phyloP scores from a whole-genome alignment of 2,888 invertebrate genomes.

The Endotricha flammealis region DNA sequence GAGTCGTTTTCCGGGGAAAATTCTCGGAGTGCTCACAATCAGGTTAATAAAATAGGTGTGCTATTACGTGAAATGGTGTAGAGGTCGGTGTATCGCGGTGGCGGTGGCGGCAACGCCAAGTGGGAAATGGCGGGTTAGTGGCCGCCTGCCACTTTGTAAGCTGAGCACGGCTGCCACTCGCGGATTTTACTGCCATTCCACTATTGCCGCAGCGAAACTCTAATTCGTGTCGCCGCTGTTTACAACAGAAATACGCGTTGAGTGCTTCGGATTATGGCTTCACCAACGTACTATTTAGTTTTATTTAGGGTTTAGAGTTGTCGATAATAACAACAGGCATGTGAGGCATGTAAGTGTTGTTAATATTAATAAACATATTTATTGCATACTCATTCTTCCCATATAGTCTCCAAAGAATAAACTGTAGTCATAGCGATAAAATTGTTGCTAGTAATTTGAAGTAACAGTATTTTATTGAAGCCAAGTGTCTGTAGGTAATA shows the following conservation, averaged over 20 bases:
- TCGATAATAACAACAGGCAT: background rate
- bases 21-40: constrained; percentile 24
- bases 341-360: background rate
- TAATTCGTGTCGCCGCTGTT: constrained; percentile 34
- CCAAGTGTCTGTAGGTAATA: no score
- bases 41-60: constrained; percentile 33
- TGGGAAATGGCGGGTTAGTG: constrained; percentile 28
- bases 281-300: background rate
- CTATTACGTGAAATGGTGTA: constrained; percentile 22
- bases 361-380: background rate
- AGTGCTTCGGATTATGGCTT: constrained; percentile 9
- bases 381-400: no score
- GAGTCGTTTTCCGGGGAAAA: constrained; percentile 25
- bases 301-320: background rate
- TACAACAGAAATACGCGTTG: constrained; percentile 18
- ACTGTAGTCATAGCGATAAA: no score
- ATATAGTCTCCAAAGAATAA: no score
- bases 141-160: constrained; percentile 32
- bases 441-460: no score
- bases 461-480: no score
- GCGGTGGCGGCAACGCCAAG: constrained; percentile 13
- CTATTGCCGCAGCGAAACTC: constrained; percentile 27
- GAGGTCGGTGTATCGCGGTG: constrained; percentile 10
- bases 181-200: constrained; percentile 35
- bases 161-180: constrained; percentile 31